Conservation (phyloP, 1,140 invertebrate genomes). For the Bombus confusus region DNA sequence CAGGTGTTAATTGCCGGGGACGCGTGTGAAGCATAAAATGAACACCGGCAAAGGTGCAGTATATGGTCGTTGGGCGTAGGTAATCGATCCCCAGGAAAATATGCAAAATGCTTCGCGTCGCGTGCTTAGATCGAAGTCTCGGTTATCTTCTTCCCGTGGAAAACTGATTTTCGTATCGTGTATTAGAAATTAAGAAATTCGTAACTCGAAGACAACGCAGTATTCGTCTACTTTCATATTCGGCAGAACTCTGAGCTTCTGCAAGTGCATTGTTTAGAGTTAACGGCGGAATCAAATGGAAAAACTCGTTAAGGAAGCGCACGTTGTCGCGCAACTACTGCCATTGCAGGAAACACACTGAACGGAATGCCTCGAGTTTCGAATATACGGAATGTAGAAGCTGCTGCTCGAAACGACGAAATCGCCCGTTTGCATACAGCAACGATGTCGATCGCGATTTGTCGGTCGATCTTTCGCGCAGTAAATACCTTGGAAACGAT, state of each 20-base stretch:
- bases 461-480: constrained; percentile 15
- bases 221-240: too few species aligned
- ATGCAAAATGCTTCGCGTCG: constrained; percentile 4
- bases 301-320: background rate
- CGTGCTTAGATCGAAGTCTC: background rate
- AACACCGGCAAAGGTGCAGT: background rate
- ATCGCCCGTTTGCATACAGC: constrained; percentile 2
- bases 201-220: background rate
- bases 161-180: background rate
- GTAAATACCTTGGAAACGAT: constrained; percentile 53
- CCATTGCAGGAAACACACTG: background rate
- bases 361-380: background rate
- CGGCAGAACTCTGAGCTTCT: background rate
- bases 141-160: background rate
- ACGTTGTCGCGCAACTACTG: background rate
- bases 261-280: background rate
- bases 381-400: background rate
- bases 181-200: background rate
- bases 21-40: constrained; percentile 36
- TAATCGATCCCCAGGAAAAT: constrained; percentile 6
- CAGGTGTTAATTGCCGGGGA: constrained; percentile 54
- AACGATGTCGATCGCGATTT: constrained; percentile 25
- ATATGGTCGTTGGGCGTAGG: background rate
- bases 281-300: background rate
- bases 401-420: too few species aligned